Evolutionary conservation across 2,113 vertebrate species (phyloP).

Genomic region (Clinocottus analis): DNA sequence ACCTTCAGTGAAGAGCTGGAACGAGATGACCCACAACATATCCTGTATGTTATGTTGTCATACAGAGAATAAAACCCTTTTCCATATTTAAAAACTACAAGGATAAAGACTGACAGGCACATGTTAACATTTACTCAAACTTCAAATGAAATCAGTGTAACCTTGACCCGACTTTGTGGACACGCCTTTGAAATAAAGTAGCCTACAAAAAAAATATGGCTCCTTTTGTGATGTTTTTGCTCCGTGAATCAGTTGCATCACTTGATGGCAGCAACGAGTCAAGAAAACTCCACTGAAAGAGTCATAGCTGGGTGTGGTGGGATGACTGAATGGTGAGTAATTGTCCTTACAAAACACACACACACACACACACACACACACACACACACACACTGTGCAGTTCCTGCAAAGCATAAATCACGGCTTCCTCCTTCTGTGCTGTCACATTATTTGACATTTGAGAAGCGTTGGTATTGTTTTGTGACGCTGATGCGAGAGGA

Average conservation of each 20-base stretch:
- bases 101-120: neutral
- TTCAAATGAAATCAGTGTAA: neutral
- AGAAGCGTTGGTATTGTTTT: neutral
- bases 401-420: constrained; percentile 5
- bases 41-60: neutral
- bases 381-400: neutral
- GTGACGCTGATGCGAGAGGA: neutral
- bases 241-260: neutral
- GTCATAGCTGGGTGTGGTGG: constrained; percentile 23
- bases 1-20: neutral
- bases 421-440: constrained; percentile 23
- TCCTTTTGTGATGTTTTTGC: neutral
- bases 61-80: neutral
- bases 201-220: neutral
- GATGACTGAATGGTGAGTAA: constrained; percentile 53
- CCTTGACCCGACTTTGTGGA: neutral
- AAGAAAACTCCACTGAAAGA: neutral
- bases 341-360: constrained; percentile 2
- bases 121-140: neutral
- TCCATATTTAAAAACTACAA: neutral
- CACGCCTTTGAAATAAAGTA: neutral
- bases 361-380: neutral
- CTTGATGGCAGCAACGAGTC: constrained; percentile 25
- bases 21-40: neutral
- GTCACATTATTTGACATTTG: neutral